Base-by-base conservation (phyloP, 2,113 vertebrate species). In the Naja naja region DNA sequence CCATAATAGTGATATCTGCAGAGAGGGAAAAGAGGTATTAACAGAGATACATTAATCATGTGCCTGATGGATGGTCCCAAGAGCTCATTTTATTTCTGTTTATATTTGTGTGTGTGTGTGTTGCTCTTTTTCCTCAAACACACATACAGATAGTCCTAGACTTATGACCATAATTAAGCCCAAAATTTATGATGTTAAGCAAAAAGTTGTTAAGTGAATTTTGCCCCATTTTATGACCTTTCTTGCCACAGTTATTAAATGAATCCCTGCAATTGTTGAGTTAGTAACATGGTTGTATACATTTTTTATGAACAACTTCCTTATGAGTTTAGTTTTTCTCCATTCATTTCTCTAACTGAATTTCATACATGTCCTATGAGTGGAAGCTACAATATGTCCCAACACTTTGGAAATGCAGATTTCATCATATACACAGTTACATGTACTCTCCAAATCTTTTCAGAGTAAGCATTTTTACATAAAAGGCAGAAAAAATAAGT, bases 1-100 rank as follows among this genome's bases (percentile, higher is more conserved):
- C 99, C 99, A 96, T 99, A 99, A 95, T 99, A 99, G 96, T 99
- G 99, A 96, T 99, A 99, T 94, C 99, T 99, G 56, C 18, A 85
- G 88, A 14, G 87, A 2, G 52, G 87, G 1, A 55, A n/a, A 30
- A 25, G 12, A 90, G 11, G 11, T 56, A 90, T 0, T 49, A 55
- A 88, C 39, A 60, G 60, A 81, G 53, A 1, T 3, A 34, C 58
- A 34, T 81, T n/a, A 74, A 86, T 7, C 12, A 1, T 34, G 20
- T 20, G 69, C 69, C n/a, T 74, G 18, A 23, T 20, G 16, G 34
- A 81, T 8, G 6, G 7, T 81, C 18, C 34, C 69, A 81, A 20
- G 16, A 39, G 16, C 18, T 81, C 94, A 88, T 0, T 94, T 89
- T 87, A 90, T 54, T 87, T 89, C 45, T 55, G 56, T 91, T 69